Evolutionary conservation across 2,888 invertebrate genomes (phyloP).

Genomic region (Aradus depressus): DNA sequence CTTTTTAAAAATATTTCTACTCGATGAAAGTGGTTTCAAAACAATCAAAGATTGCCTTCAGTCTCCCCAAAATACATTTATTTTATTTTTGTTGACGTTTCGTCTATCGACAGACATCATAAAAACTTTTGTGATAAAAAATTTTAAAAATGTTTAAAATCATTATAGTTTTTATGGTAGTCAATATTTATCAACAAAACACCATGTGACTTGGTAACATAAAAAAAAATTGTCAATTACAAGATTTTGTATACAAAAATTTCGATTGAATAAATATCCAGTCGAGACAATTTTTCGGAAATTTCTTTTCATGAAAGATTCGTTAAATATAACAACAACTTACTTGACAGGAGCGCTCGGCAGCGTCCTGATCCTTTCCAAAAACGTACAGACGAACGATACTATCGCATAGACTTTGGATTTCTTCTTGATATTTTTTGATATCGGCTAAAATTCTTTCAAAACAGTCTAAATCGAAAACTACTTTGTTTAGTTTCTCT

Average conservation of each 20-base stretch:
- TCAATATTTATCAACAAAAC: background rate
- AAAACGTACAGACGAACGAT: slow-evolving; percentile 64
- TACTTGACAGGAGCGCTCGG: slow-evolving; percentile 40
- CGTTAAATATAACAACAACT: slow-evolving; percentile 8
- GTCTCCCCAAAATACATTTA: background rate
- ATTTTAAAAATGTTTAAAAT: too few relatives aligned
- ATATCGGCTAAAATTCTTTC: slow-evolving; percentile 59
- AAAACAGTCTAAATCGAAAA: slow-evolving; percentile 64
- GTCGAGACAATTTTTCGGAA: too few relatives aligned
- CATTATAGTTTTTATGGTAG: too few relatives aligned
- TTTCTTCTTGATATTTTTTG: slow-evolving; percentile 47
- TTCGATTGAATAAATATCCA: too few relatives aligned
- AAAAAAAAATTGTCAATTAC: background rate
- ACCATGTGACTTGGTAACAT: background rate
- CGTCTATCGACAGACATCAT: too few relatives aligned
- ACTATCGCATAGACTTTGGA: slow-evolving; percentile 54
- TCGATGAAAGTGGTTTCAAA: too few relatives aligned
- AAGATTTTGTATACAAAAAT: too few relatives aligned
- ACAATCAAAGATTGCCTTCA: background rate
- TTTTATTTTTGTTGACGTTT: too few relatives aligned
- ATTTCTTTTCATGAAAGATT: background rate
- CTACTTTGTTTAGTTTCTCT: slow-evolving; percentile 62
- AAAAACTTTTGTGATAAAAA: too few relatives aligned
- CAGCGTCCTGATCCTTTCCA: slow-evolving; percentile 55
- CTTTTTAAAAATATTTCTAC: too few relatives aligned